A percentile compares a stretch with the other conserved stretches of the same genome.
phyloP scores from a whole-genome alignment of 1,140 invertebrate genomes.

The Sitophilus oryzae region DNA sequence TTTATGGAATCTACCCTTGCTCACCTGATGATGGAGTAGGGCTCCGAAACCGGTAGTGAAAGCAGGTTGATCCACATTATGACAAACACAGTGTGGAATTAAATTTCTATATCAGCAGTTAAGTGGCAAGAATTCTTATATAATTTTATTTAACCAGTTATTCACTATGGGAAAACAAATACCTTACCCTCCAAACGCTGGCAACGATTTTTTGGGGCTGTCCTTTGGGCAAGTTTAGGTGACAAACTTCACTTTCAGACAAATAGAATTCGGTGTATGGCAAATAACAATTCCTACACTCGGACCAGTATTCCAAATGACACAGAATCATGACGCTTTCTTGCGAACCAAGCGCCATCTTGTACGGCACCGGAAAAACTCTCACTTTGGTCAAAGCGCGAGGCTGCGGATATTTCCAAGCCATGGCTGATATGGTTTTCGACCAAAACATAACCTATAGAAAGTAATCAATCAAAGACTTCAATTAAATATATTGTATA shows the following conservation, averaged over 20 bases:
- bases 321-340: slow-evolving; percentile 47
- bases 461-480: background rate
- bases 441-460: slow-evolving; percentile 50
- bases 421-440: slow-evolving; percentile 57
- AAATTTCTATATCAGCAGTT: too few relatives aligned
- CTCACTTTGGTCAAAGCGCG: slow-evolving; percentile 65
- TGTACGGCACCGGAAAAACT: slow-evolving; percentile 70
- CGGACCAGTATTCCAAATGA: slow-evolving; percentile 63
- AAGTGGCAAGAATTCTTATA: too few relatives aligned
- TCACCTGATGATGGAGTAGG: too few relatives aligned
- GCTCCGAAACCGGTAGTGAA: too few relatives aligned
- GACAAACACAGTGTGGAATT: too few relatives aligned
- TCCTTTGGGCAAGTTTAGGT: slow-evolving; percentile 50
- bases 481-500: too few relatives aligned
- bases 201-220: slow-evolving; percentile 47
- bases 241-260: slow-evolving; percentile 58
- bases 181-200: slow-evolving; percentile 52
- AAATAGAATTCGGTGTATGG: slow-evolving; percentile 58
- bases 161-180: too few relatives aligned
- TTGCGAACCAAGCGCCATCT: slow-evolving; percentile 44
- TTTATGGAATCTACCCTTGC: too few relatives aligned
- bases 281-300: slow-evolving; percentile 53
- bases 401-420: slow-evolving; percentile 81
- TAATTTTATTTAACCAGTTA: too few relatives aligned
- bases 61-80: too few relatives aligned